These are phyloP conservation scores for Aurelia aurita DNA, from an alignment of 30 jellyfish, hydroid and myxozoan genomes.

Conservation along the genomic window DNA sequence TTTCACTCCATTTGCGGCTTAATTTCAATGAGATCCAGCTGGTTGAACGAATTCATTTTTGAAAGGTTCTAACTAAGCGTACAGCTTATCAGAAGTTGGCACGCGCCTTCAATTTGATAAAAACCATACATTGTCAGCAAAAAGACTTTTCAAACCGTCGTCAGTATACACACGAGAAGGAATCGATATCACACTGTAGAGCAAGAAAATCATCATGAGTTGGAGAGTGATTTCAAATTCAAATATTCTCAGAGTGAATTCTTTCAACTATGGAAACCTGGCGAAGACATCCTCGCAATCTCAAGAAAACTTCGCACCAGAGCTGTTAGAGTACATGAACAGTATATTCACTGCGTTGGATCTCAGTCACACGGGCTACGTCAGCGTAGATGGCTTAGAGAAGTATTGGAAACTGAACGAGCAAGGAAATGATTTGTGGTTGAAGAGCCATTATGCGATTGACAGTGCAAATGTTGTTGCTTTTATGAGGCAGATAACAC, in stretches of 20 bases:
- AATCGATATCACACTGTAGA: background rate
- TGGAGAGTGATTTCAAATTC: slow-evolving; percentile 67
- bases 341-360: slow-evolving; percentile 48
- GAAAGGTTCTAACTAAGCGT: too few relatives aligned
- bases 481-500: slow-evolving; percentile 25
- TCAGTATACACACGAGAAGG: slow-evolving; percentile 34
- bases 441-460: slow-evolving; percentile 48
- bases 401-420: slow-evolving; percentile 36
- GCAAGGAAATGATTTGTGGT: slow-evolving; percentile 39
- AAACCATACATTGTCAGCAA: too few relatives aligned
- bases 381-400: slow-evolving; percentile 39
- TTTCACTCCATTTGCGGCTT: too few relatives aligned
- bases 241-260: slow-evolving; percentile 28
- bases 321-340: slow-evolving; percentile 54
- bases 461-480: slow-evolving; percentile 16
- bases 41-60: too few relatives aligned
- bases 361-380: slow-evolving; percentile 40
- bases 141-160: background rate
- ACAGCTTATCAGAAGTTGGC: too few relatives aligned
- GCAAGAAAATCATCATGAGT: slow-evolving; percentile 31
- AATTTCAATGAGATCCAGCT: too few relatives aligned
- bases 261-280: slow-evolving; percentile 16
- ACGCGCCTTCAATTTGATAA: too few relatives aligned
- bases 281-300: background rate
- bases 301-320: slow-evolving; percentile 51